A percentile compares a stretch with the other conserved stretches of the same genome.
phyloP scores from a whole-genome alignment of 2,888 invertebrate species.

The Carpatolechia fugitivella region DNA sequence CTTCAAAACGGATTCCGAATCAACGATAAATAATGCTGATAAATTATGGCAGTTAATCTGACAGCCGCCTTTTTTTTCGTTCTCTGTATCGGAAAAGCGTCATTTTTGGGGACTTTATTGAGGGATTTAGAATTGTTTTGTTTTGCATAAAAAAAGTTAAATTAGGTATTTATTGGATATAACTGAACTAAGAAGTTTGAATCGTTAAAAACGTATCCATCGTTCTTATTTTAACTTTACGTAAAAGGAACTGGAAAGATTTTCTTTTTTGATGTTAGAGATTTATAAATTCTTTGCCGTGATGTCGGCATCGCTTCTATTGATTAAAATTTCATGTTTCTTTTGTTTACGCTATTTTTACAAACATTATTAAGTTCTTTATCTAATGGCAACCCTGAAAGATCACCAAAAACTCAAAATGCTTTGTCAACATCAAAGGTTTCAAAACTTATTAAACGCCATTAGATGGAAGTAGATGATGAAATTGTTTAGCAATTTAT shows the following conservation, averaged over 20 bases:
- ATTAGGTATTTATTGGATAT: neutral
- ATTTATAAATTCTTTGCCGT: neutral
- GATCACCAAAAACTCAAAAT: no score
- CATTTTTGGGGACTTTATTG: slow-evolving; percentile 7
- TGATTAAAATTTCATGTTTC: slow-evolving; percentile 8
- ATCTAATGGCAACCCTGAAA: no score
- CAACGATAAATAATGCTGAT: slow-evolving; percentile 13
- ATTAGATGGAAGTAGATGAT: no score
- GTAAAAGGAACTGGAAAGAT: no score
- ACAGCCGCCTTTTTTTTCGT: slow-evolving; percentile 7
- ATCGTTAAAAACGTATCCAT: neutral
- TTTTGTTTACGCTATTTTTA: neutral
- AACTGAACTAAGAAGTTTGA: neutral
- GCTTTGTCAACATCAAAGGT: no score
- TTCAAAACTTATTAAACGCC: no score
- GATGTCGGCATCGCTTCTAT: neutral
- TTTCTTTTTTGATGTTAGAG: no score
- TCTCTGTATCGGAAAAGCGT: slow-evolving; percentile 8
- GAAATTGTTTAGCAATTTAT: no score
- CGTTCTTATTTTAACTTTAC: neutral
- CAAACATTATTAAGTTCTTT: no score
- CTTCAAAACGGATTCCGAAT: neutral
- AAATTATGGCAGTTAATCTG: slow-evolving; percentile 16
- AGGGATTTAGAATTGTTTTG: slow-evolving; percentile 6
- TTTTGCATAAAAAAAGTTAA: neutral